Base-by-base conservation (phyloP, 2,113 vertebrate genomes). In the Scophthalmus maximus region DNA sequence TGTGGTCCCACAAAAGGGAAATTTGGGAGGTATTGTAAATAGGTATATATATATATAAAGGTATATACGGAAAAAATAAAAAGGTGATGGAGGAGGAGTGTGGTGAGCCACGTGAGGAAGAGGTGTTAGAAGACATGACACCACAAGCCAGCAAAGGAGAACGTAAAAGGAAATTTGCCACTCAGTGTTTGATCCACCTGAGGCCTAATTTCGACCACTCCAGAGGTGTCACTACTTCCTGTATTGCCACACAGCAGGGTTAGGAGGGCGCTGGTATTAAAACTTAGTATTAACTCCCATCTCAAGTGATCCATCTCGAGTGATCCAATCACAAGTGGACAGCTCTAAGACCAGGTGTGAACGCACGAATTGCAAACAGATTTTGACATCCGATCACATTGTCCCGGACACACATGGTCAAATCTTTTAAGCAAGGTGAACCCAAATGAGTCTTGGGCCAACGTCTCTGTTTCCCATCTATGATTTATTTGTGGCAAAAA, bases 151-250 rank as follows among this genome's bases (percentile, higher is more conserved):
- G 11, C 53, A 42, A 46, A 50, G 14, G 51, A 46, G 14, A 61
- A 51, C 59, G 69, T 56, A 68, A 66, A 55, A 29, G 2, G 34
- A 53, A 8, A 22, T 63, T 62, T 61, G 34, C 23, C 68, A 76
- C 44, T 49, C 27, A 55, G 60, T 29, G 64, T 72, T 34, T 57
- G 44, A 62, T 11, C 42, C 22, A 10, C 38, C 30, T 66, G 23
- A 64, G 55, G 66, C 67, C 56, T 68, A 40, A 69, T 80, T 68
- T 62, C 64, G 72, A 53, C 80, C 70, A 64, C 68, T 32, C 20
- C 50, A 51, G 62, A 44, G 53, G 59, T 47, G 58, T 85, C 15
- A 47, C 29, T 44, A 14, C 63, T 83, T 83, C 73, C 78, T 80
- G 65, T 66, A 9, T 1, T 20, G 42, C 6, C 18, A n/a, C 5